Percentiles rank a stretch among this genome's conserved stretches.
These are phyloP conservation scores for Enhydra lutris DNA, from an alignment of 2,113 vertebrate species.

Conservation along the genomic window DNA sequence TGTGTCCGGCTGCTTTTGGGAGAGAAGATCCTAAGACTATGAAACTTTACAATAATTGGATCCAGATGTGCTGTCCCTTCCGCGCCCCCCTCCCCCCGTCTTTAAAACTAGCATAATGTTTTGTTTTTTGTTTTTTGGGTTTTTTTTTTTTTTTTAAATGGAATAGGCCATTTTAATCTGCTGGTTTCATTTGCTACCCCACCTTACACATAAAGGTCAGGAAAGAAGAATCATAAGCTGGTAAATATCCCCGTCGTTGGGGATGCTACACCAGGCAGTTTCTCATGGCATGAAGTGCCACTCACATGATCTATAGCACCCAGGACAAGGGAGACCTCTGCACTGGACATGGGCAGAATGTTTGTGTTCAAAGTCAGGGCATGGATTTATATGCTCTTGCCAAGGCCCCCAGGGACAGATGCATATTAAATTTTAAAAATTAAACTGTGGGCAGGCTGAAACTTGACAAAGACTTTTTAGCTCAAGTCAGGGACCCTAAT, in stretches of 20 bases:
- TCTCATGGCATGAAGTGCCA: not conserved
- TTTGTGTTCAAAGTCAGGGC: not conserved
- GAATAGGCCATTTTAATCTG: slow-evolving; percentile 57
- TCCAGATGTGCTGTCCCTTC: slow-evolving; percentile 57
- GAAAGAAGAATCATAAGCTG: not conserved
- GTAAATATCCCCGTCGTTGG: not conserved
- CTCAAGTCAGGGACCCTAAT: not conserved
- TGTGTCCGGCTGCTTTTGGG: slow-evolving; percentile 20
- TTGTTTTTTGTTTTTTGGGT: not conserved
- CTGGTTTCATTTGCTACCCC: slow-evolving; percentile 10
- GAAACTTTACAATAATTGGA: slow-evolving; percentile 39
- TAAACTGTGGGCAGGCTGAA: not conserved
- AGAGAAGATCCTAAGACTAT: slow-evolving; percentile 42
- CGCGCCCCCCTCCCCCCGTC: not conserved
- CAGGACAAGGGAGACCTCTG: not conserved
- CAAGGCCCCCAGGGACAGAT: not conserved
- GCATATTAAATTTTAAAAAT: not conserved
- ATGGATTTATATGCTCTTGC: not conserved
- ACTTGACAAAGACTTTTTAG: not conserved
- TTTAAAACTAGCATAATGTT: not conserved
- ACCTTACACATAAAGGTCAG: not conserved
- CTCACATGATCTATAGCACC: not conserved
- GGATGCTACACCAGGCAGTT: not conserved
- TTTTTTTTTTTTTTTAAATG: not conserved
- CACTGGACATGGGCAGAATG: not conserved